Evolutionary conservation across 2,113 vertebrate genomes (phyloP).

Genomic region (Macrotis lagotis): DNA sequence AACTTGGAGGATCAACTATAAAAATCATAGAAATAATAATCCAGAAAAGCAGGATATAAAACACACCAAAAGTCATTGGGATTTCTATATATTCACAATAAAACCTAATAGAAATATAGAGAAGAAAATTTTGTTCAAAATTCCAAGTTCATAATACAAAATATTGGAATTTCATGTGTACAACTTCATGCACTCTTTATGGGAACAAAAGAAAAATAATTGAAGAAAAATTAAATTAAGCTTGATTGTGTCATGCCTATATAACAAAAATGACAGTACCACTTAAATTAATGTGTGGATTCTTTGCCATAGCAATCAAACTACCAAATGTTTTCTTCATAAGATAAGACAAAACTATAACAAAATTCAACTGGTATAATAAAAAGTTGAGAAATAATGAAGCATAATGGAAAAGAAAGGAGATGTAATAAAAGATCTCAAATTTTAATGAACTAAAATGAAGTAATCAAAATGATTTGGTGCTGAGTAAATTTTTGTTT

Average conservation of each 20-base stretch:
- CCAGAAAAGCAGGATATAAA: background rate
- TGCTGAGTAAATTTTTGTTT: too few species aligned
- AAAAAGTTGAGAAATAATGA: too few species aligned
- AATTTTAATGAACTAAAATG: too few species aligned
- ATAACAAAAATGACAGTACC: background rate
- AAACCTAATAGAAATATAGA: background rate
- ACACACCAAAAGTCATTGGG: background rate
- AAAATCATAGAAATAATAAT: background rate
- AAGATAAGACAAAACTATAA: background rate
- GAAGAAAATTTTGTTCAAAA: background rate
- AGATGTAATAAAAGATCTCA: too few species aligned
- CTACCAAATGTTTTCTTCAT: background rate
- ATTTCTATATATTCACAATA: background rate
- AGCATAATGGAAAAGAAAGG: too few species aligned
- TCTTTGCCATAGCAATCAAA: background rate
- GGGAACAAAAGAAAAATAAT: background rate
- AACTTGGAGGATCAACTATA: background rate
- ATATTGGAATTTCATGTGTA: background rate
- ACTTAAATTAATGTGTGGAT: background rate
- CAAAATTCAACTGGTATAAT: background rate
- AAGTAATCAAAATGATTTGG: too few species aligned
- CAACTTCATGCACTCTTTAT: background rate
- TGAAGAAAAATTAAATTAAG: background rate
- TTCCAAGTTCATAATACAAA: too few species aligned
- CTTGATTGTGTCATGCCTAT: background rate